Evolutionary conservation across 64 coral and sea anemone genomes (phyloP).

Genomic region (Montipora cactus): DNA sequence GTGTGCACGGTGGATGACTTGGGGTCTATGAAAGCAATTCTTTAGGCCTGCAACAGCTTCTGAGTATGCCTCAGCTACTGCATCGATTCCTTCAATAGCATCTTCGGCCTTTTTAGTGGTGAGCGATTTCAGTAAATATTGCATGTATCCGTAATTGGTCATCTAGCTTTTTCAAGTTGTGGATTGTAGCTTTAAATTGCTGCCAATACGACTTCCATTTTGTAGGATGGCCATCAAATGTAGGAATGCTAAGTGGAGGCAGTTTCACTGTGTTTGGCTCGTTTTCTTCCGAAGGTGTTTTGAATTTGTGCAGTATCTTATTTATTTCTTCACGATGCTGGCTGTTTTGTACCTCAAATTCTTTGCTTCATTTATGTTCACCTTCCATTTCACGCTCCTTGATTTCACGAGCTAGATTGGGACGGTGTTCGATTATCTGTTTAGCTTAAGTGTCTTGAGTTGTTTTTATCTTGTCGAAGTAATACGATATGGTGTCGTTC

Average conservation of each 20-base stretch:
- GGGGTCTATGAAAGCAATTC: constrained; percentile 23
- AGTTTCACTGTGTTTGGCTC: constrained; percentile 21
- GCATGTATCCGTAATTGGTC: neutral
- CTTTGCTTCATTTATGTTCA: too few species aligned
- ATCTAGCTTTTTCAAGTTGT: too few species aligned
- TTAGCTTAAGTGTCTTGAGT: neutral
- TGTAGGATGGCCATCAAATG: constrained; percentile 55
- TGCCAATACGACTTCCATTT: constrained; percentile 75
- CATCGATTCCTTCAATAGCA: constrained; percentile 62
- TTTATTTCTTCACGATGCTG: too few species aligned
- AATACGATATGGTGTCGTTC: too few species aligned
- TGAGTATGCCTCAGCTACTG: constrained; percentile 46
- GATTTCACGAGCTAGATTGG: neutral
- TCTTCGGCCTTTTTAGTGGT: constrained; percentile 41
- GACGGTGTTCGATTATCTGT: neutral
- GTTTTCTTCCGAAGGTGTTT: neutral
- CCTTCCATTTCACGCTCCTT: too few species aligned
- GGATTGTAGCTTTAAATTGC: constrained; percentile 38
- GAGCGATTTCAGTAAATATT: neutral
- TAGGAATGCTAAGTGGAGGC: constrained; percentile 39
- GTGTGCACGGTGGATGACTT: neutral
- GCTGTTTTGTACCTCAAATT: too few species aligned
- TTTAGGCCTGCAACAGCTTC: constrained; percentile 52
- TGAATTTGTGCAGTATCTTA: too few species aligned
- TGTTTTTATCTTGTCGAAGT: neutral